phyloP scores from a whole-genome alignment of 1,140 invertebrate genomes.

The Drosophila parvula region DNA sequence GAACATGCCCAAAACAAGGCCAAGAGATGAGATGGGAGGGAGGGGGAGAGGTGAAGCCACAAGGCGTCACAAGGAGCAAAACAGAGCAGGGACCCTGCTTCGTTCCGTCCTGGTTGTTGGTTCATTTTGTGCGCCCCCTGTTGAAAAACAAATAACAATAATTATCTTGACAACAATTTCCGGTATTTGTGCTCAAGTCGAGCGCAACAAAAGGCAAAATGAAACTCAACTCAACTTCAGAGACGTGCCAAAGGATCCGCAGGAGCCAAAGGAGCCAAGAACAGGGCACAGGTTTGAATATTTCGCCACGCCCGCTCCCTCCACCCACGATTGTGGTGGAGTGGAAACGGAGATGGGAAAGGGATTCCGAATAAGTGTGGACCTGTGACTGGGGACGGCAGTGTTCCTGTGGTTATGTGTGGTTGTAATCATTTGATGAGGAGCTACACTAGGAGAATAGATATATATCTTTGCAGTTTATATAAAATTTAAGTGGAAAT shows the following conservation, averaged over 20 bases:
- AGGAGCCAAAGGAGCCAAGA: constrained; percentile 28
- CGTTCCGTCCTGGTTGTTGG: constrained; percentile 45
- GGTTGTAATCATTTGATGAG: constrained; percentile 60
- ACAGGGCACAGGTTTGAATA: constrained; percentile 62
- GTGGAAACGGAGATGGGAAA: constrained; percentile 26
- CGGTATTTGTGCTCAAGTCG: constrained; percentile 83
- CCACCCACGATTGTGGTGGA: constrained; percentile 22
- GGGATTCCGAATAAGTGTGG: constrained; percentile 4
- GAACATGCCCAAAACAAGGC: constrained; percentile 53
- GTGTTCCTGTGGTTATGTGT: constrained; percentile 27
- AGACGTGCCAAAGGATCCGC: constrained; percentile 64
- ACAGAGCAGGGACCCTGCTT: constrained; percentile 17
- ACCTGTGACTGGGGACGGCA: constrained; percentile 5
- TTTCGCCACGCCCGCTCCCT: constrained; percentile 54
- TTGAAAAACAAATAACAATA: constrained; percentile 84
- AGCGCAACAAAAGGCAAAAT: constrained; percentile 79
- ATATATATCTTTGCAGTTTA: not conserved
- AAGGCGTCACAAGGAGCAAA: constrained; percentile 34
- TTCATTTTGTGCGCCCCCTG: constrained; percentile 54
- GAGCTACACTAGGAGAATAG: constrained; percentile 17
- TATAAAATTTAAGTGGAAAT: too few relatives aligned
- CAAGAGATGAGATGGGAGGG: not conserved
- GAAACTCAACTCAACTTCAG: constrained; percentile 75
- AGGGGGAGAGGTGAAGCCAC: constrained; percentile 23
- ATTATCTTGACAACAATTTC: constrained; percentile 84